A percentile compares a stretch with the other conserved stretches of the same genome.
These are phyloP conservation scores for Leptura quadrifasciata DNA, from an alignment of 2,888 invertebrate species.

Conservation along the genomic window DNA sequence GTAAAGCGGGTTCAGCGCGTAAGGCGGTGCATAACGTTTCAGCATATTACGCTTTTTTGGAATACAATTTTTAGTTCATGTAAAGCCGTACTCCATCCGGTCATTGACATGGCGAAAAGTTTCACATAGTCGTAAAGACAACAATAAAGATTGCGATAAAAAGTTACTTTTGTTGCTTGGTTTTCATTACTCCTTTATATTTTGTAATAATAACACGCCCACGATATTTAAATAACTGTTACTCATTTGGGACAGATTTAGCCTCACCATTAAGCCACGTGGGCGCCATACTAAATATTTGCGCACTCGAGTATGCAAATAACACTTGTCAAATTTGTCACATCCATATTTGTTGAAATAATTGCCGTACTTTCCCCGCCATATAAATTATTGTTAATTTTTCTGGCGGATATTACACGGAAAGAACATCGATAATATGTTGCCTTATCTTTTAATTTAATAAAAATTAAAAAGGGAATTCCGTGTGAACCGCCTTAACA, in stretches of 20 bases:
- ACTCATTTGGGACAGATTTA: not conserved
- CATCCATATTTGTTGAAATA: not conserved
- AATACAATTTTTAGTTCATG: not conserved
- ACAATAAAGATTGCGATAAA: constrained; percentile 2
- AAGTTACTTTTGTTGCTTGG: not conserved
- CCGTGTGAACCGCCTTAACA: not conserved
- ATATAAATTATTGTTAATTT: not conserved
- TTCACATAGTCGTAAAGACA: not conserved
- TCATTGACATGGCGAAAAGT: constrained; percentile 3
- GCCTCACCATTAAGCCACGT: not conserved
- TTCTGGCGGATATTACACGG: not conserved
- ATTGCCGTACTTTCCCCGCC: not conserved
- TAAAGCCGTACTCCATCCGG: not conserved
- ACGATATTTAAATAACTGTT: constrained; percentile 4
- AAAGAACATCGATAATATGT: not conserved
- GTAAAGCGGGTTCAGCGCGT: not conserved
- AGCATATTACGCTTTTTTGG: not conserved
- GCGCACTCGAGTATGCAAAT: not conserved
- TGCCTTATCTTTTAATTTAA: too few relatives aligned
- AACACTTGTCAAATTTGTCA: not conserved
- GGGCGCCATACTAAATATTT: not conserved
- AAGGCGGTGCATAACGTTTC: not conserved
- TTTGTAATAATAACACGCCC: not conserved
- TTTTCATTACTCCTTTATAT: constrained; percentile 1
- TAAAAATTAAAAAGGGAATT: not conserved